Percentiles rank a stretch among this genome's conserved stretches.
These are phyloP conservation scores for Turritopsis dohrnii DNA, from an alignment of 30 jellyfish, hydroid and myxozoan species.

Conservation along the genomic window DNA sequence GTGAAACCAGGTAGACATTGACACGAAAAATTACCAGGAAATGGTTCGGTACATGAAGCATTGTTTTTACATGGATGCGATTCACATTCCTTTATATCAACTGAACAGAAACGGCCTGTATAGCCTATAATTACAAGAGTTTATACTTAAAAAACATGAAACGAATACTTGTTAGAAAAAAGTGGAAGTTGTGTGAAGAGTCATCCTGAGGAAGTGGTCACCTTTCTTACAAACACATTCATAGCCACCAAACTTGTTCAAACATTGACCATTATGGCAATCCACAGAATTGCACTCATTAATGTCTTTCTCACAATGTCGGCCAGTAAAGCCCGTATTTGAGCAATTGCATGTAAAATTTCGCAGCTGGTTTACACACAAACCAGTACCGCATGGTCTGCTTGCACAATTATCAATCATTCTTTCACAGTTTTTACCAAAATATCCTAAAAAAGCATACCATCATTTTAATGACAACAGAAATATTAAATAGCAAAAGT, in stretches of 20 bases:
- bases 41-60: not conserved
- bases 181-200: not conserved
- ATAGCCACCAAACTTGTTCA: constrained; percentile 44
- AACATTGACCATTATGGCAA: constrained; percentile 48
- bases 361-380: not conserved
- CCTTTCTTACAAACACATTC: not conserved
- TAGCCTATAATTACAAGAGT: constrained; percentile 2
- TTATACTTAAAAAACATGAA: too few relatives aligned
- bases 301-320: constrained; percentile 36
- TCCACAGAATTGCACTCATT: constrained; percentile 41
- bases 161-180: not conserved
- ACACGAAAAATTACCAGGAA: not conserved
- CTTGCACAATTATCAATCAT: constrained; percentile 49
- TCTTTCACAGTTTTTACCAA: constrained; percentile 43
- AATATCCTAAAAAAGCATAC: constrained; percentile 4
- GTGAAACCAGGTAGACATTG: not conserved
- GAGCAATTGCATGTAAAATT: constrained; percentile 40
- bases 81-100: not conserved
- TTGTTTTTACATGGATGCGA: not conserved
- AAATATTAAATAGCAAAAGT: not conserved
- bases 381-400: constrained; percentile 39
- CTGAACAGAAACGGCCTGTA: not conserved
- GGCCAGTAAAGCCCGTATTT: constrained; percentile 51
- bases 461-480: not conserved
- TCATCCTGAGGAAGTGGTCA: not conserved